phyloP scores from a whole-genome alignment of 92 coral and sea anemone genomes.

The Parazoanthus atlanticus region DNA sequence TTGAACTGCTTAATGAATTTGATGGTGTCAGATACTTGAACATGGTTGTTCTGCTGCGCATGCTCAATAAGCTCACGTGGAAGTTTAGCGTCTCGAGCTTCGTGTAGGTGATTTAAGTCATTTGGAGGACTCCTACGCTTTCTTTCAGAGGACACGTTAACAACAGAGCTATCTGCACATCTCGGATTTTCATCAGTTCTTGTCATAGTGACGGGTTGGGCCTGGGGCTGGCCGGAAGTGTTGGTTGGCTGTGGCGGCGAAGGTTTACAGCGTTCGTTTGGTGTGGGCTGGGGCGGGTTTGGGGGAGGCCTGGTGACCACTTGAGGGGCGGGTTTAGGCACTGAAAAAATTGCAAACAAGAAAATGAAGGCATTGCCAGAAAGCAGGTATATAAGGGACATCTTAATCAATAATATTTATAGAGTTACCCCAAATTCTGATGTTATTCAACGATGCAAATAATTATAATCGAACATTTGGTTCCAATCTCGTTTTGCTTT shows the following conservation, averaged over 20 bases:
- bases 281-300: constrained; percentile 18
- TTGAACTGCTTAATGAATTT: neutral
- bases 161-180: neutral
- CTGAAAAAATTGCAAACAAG: neutral
- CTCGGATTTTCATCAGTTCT: neutral
- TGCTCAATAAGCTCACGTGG: constrained; percentile 10
- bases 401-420: neutral
- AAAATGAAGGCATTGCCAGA: neutral
- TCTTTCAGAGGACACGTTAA: constrained; percentile 23
- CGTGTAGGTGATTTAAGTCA: constrained; percentile 4
- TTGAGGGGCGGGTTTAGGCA: constrained; percentile 38
- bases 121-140: constrained; percentile 16
- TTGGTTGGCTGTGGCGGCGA: constrained; percentile 38
- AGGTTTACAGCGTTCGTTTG: constrained; percentile 34
- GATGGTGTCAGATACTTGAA: neutral
- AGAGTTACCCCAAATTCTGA: neutral
- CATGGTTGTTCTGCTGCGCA: neutral
- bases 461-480: too few relatives aligned
- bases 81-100: neutral
- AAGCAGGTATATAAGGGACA: neutral
- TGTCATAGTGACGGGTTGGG: constrained; percentile 24
- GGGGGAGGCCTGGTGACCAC: constrained; percentile 34
- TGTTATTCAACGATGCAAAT: too few relatives aligned
- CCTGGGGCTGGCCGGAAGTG: constrained; percentile 40
- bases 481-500: too few relatives aligned